phyloP scores from a whole-genome alignment of 64 coral and sea anemone genomes.

The Porites lutea region DNA sequence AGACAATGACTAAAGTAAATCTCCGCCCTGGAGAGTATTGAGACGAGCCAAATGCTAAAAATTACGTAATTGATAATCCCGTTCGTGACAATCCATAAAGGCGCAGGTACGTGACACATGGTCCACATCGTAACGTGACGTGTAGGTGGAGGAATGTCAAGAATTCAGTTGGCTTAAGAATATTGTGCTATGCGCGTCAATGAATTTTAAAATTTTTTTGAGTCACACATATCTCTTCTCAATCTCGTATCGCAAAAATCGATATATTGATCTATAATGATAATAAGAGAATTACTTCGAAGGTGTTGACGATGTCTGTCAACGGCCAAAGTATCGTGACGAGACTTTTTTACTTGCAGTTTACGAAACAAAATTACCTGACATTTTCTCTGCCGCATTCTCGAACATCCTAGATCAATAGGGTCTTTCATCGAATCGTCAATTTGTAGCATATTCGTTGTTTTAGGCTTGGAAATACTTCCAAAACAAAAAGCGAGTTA shows the following conservation, averaged over 20 bases:
- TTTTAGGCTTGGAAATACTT: background rate
- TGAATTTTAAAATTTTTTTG: background rate
- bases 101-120: constrained; percentile 6
- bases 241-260: background rate
- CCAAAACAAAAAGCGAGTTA: background rate
- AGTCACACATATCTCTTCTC: too few relatives aligned
- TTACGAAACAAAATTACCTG: background rate
- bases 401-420: constrained; percentile 18
- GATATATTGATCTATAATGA: background rate
- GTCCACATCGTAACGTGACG: constrained; percentile 3
- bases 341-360: background rate
- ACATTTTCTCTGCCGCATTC: background rate
- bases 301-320: background rate
- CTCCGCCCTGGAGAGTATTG: background rate
- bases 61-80: background rate
- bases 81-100: background rate
- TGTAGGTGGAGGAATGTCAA: background rate
- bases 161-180: background rate
- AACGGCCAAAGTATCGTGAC: background rate
- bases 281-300: background rate
- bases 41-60: background rate
- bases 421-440: background rate
- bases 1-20: background rate
- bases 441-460: background rate
- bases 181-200: background rate